phyloP scores from a whole-genome alignment of 1,140 invertebrate genomes.

The Papilio glaucus region DNA sequence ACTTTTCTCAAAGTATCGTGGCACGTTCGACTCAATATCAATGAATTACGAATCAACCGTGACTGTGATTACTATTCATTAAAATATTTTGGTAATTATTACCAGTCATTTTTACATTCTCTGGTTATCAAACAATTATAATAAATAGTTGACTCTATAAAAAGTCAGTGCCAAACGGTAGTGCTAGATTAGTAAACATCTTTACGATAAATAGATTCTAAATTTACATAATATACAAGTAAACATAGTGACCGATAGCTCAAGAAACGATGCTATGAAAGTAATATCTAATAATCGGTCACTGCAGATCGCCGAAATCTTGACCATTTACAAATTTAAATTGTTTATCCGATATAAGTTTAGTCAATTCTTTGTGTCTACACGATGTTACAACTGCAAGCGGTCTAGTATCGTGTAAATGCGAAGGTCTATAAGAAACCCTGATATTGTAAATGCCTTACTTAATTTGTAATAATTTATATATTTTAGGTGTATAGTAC shows the following conservation, averaged over 20 bases:
- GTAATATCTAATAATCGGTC: conserved; percentile 50
- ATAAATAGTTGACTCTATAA: conserved; percentile 70
- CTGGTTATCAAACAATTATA: conserved; percentile 63
- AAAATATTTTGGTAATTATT: conserved; percentile 54
- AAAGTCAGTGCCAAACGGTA: conserved; percentile 82
- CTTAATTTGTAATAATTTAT: conserved; percentile 84
- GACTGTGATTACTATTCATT: conserved; percentile 69
- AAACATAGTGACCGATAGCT: conserved; percentile 40
- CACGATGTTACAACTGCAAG: conserved; percentile 70
- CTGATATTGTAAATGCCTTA: conserved; percentile 83
- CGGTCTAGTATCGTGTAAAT: conserved; percentile 78
- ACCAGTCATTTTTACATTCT: conserved; percentile 63
- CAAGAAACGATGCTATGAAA: neutral
- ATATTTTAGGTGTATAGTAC: conserved; percentile 83
- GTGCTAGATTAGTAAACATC: conserved; percentile 74
- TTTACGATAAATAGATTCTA: conserved; percentile 63
- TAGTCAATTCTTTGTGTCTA: conserved; percentile 81
- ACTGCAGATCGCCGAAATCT: conserved; percentile 81
- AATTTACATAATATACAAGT: conserved; percentile 48
- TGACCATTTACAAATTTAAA: conserved; percentile 80
- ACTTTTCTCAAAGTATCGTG: conserved; percentile 68
- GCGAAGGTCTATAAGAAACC: conserved; percentile 76
- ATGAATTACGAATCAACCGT: conserved; percentile 61
- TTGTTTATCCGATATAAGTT: conserved; percentile 81
- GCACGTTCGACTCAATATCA: conserved; percentile 67